Evolutionary conservation across 2,113 vertebrate genomes (phyloP), one percentile per base, ranked within the genome.

Genomic region (Chaenogobius annularis): DNA sequence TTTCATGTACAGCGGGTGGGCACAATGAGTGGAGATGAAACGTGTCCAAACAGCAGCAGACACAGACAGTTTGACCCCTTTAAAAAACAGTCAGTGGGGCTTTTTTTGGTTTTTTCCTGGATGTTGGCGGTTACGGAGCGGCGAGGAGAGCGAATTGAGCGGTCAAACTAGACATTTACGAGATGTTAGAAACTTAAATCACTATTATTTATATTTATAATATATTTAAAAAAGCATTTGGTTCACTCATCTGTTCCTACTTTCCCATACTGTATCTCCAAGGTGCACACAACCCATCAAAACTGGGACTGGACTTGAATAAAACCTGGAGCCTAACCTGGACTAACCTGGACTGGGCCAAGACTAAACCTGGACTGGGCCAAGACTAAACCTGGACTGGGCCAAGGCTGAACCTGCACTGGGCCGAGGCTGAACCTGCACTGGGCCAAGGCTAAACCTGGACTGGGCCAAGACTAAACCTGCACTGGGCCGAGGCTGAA

Each of bases 1-100:
- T 75, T 85, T 82, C 68, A 77, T 70, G 70, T 62, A 69, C 73
- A 70, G 81, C 68, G 70, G 77, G 70, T 47, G 52, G 74, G 75
- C 50, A 64, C 69, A 64, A 43, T 78, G 43, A 73, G 55, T 61
- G 0, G 19, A 75, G 74, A 83, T 73, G 65, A 79, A 80, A 69
- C 64, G 35, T 23, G 15, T 74, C 58, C 50, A 68, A 71, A 65
- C n/a, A 66, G 44, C 59, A 4, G 61, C 61, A 63, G 61, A 63
- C 10, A n/a, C 61, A 63, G 35, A 13, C 35, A 40, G 35, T 63
- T 63, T 63, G 61, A 63, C 61, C 61, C 35, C 61, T 63, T 40
- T 63, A 40, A 63, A 31, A 37, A 17, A 35, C 22, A 14, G 10
- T 10, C 31, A 58, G 13, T 13, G 22, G 20, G 11, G 19, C 10